Base-by-base conservation (phyloP, 2,888 invertebrate species). In the Charanyca ferruginea region DNA sequence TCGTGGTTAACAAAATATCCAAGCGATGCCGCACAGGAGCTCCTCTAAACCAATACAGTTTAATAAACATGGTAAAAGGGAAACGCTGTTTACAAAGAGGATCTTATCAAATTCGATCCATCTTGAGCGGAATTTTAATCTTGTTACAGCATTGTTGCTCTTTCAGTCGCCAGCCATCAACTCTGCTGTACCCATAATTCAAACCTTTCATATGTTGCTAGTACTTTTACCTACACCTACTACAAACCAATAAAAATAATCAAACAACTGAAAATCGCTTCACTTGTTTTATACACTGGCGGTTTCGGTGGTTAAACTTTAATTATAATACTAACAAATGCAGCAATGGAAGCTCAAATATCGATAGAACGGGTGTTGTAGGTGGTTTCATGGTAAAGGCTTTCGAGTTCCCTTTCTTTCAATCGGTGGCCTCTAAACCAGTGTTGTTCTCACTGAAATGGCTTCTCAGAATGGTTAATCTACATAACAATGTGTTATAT, bases 101-200 rank as follows among this genome's bases (percentile, higher is more conserved):
- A 66, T 75, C 73, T 67, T 77, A 75, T 77, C 74, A 77, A 52
- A 66, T 62, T 75, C 74, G 77, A 75, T 79, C 78, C 71, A 65
- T 77, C 79, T 79, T 74, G 66, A 61, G 66, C 49, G 72, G 78
- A 80, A 80, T 80, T 80, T 79, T 80, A 80, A 80, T 80, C 80
- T 72, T 65, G 72, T 80, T 66, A 72, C 57, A 61, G 47, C 62
- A 65, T 66, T 72, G 75, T 78, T 66, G 64, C 72, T 74, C 47
- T 67, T 45, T 69, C 66, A 75, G 63, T 70, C 60, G 61, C 69
- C 66, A 78, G 63, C 69, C 78, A 72, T 70, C 80, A 79, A 32
- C 58, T 70, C 58, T 66, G 62, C 59, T 62, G 68, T 73, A 35
- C 63, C 60, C 69, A 79, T 79, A 77, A 79, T 61, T 79, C 79